Percentiles rank a stretch among this genome's conserved stretches.
phyloP scores from a whole-genome alignment of 1,140 invertebrate genomes.

The Aphidius gifuensis region DNA sequence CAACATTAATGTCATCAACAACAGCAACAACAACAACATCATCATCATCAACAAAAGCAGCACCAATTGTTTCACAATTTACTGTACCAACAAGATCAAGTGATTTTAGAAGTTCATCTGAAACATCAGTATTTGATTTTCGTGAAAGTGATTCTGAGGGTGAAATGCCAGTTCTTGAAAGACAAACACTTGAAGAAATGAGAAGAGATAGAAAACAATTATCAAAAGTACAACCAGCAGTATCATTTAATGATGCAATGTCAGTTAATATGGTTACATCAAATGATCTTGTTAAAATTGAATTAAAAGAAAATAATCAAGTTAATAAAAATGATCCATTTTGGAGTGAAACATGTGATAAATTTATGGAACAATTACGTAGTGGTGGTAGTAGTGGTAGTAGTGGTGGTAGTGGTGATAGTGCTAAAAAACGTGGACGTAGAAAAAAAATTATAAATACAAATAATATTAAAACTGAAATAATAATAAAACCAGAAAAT shows the following conservation, averaged over 20 bases:
- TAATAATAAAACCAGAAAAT: slow-evolving; percentile 37
- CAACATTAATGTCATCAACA: slow-evolving; percentile 30
- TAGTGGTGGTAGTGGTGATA: slow-evolving; percentile 49
- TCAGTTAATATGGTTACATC: slow-evolving; percentile 42
- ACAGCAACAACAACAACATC: slow-evolving; percentile 36
- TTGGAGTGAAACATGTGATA: slow-evolving; percentile 67
- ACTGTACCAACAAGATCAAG: slow-evolving; percentile 48
- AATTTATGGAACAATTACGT: slow-evolving; percentile 68
- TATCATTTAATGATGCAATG: slow-evolving; percentile 52
- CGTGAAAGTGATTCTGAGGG: slow-evolving; percentile 60
- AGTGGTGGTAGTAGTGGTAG: slow-evolving; percentile 47
- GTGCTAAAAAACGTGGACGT: slow-evolving; percentile 55
- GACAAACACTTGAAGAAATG: slow-evolving; percentile 59
- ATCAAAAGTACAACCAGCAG: slow-evolving; percentile 51
- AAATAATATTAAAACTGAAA: slow-evolving; percentile 21
- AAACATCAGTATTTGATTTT: slow-evolving; percentile 66
- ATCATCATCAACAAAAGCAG: slow-evolving; percentile 17
- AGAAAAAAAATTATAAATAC: slow-evolving; percentile 52
- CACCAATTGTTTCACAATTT: no score
- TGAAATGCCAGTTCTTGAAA: slow-evolving; percentile 60
- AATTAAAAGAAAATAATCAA: slow-evolving; percentile 49
- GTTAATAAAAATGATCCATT: slow-evolving; percentile 54
- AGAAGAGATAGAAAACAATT: slow-evolving; percentile 56
- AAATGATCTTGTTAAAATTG: slow-evolving; percentile 47
- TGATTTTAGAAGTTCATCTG: slow-evolving; percentile 60